phyloP scores from a whole-genome alignment of 1,140 invertebrate species.

The Pseudomyrmex flavicornis region DNA sequence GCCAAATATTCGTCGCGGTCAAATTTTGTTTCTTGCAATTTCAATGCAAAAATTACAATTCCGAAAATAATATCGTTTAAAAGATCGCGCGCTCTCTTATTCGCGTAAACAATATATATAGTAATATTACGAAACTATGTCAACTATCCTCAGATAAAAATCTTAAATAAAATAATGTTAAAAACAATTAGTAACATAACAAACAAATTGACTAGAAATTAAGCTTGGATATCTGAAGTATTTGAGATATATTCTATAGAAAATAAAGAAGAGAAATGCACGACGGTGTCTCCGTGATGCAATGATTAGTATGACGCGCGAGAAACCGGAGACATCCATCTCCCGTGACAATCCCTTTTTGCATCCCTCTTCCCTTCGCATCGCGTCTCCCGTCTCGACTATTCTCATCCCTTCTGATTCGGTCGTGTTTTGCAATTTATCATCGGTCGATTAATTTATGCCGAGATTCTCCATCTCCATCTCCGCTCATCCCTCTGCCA shows the following conservation, averaged over 20 bases:
- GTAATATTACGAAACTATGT: neutral
- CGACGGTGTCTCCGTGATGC: conserved; percentile 35
- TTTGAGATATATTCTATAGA: neutral
- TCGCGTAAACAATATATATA: neutral
- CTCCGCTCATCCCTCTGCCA: conserved; percentile 21
- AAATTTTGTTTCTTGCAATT: conserved; percentile 31
- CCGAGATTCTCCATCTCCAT: conserved; percentile 64
- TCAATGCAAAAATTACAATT: neutral
- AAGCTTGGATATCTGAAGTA: conserved; percentile 19
- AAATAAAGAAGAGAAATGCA: conserved; percentile 19
- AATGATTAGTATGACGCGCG: conserved; percentile 34
- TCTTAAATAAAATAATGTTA: neutral
- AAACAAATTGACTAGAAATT: conserved; percentile 9
- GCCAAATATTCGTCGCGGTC: conserved; percentile 12
- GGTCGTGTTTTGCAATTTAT: conserved; percentile 74
- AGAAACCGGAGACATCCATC: conserved; percentile 73
- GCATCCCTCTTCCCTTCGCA: conserved; percentile 45
- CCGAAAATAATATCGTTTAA: neutral
- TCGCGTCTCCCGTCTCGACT: conserved; percentile 34
- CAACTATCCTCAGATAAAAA: neutral
- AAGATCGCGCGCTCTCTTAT: neutral
- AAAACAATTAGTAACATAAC: neutral
- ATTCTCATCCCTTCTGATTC: conserved; percentile 49
- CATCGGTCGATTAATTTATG: conserved; percentile 79
- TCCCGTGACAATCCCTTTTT: conserved; percentile 77